Base-by-base conservation (phyloP, 2,888 invertebrate genomes). In the Lasioglossum figueresi region DNA sequence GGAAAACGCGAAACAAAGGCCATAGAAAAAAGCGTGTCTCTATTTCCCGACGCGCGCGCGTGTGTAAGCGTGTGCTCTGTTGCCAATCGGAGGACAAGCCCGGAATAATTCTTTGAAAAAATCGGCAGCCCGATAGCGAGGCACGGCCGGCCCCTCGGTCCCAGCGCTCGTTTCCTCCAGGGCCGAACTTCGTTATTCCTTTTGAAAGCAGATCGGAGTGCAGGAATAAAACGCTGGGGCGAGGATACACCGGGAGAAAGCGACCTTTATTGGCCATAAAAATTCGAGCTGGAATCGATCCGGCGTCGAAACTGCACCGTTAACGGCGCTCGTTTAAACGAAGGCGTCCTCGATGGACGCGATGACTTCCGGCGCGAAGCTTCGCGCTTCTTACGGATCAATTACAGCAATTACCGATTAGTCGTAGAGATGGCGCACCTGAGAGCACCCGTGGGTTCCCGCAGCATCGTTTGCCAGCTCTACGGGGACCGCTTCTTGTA, bases 141-240 rank as follows among this genome's bases (percentile, higher is more conserved):
- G 66, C 52, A 43, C 40, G 48, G 66, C 23, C 40, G 48, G 66
- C 23, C 16, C 40, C 34, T 23, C 4, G 59, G 72, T 79, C 66
- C 73, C 82, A 56, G 34, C 1, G 80, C 73, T 73, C 48, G 82
- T 73, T 80, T 48, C 43, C 40, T 73, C 48, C 19, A 37, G 37
- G 48, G 23, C 43, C 16, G 37, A 82, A 76, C 71, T 83, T 76
- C 83, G 82, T 82, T 76, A 76, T 76, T 83, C 71, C 82, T 82
- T 83, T 76, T 82, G 19, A 76, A 72, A 76, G 75, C 75, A 37
- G 43, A 19, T 75, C 45, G 45, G 23, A 48, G 56, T 16, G 63
- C 40, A 45, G 77, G 77, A 34, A 34, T 34, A 34, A 68, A 52
- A 19, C 37, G 48, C 0, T 10, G 12, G 40, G 34, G 27, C n/a